A percentile compares a stretch with the other conserved stretches of the same genome.
phyloP scores from a whole-genome alignment of 2,113 vertebrate species.

The Peucedramus taeniatus region DNA sequence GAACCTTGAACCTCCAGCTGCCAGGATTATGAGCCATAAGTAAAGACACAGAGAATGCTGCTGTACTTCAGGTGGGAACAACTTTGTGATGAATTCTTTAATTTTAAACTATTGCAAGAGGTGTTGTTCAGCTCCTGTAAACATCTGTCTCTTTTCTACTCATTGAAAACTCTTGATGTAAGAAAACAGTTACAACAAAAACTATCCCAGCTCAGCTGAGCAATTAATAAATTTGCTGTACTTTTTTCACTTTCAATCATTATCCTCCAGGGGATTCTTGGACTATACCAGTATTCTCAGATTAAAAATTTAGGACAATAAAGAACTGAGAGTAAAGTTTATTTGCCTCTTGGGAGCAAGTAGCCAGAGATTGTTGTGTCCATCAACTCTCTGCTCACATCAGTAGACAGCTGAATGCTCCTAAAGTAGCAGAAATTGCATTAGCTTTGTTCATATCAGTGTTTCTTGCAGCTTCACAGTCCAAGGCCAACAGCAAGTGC shows the following conservation, averaged over 20 bases:
- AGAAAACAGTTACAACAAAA: background rate
- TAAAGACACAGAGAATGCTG: background rate
- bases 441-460: slow-evolving; percentile 44
- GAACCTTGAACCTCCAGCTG: background rate
- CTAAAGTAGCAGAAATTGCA: slow-evolving; percentile 50
- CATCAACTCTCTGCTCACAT: slow-evolving; percentile 54
- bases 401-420: slow-evolving; percentile 18
- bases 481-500: slow-evolving; percentile 37
- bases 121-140: slow-evolving; percentile 3
- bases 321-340: slow-evolving; percentile 61
- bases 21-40: background rate
- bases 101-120: slow-evolving; percentile 35
- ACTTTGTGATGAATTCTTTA: slow-evolving; percentile 22
- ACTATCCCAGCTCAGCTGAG: background rate
- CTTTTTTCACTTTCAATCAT: background rate
- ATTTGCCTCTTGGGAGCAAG: slow-evolving; percentile 37
- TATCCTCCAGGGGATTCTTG: background rate
- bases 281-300: background rate
- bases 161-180: background rate
- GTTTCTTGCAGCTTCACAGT: slow-evolving; percentile 49
- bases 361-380: slow-evolving; percentile 61
- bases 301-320: slow-evolving; percentile 63
- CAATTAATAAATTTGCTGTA: slow-evolving; percentile 35
- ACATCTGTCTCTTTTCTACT: slow-evolving; percentile 45
- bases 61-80: background rate